Evolutionary conservation across 1,140 invertebrate genomes (phyloP).

Genomic region (Parapsyche elsis): DNA sequence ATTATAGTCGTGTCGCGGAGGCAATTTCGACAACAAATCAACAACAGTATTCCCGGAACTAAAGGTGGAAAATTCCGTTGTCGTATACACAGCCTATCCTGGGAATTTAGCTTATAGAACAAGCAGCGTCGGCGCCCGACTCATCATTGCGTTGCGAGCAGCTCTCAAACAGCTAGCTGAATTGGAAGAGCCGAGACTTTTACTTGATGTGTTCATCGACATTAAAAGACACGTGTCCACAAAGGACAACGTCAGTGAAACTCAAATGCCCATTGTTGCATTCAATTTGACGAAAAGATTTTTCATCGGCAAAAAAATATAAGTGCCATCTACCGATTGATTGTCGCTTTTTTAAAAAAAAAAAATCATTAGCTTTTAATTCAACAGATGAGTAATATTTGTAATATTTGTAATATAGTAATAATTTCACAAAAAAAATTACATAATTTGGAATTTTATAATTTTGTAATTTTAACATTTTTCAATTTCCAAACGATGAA

Average conservation of each 20-base stretch:
- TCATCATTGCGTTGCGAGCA: not conserved
- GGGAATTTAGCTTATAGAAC: not conserved
- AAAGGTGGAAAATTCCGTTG: not conserved
- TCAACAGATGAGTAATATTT: too few relatives aligned
- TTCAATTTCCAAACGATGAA: too few relatives aligned
- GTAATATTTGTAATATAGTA: too few relatives aligned
- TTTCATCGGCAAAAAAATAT: not conserved
- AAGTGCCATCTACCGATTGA: too few relatives aligned
- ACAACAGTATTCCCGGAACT: not conserved
- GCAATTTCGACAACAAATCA: not conserved
- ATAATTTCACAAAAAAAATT: too few relatives aligned
- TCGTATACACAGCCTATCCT: not conserved
- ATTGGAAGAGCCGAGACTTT: not conserved
- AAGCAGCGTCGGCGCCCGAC: not conserved
- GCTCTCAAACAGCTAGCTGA: not conserved
- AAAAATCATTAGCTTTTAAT: too few relatives aligned
- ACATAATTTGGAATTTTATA: too few relatives aligned
- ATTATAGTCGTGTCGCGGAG: not conserved
- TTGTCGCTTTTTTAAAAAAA: too few relatives aligned
- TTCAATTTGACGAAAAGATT: not conserved
- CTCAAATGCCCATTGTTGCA: not conserved
- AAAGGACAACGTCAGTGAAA: not conserved
- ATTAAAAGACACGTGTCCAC: slow-evolving; percentile 14
- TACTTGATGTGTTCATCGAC: not conserved
- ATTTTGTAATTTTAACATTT: too few relatives aligned